Conservation (phyloP, 2,888 invertebrate genomes). For the Apeira syringaria region DNA sequence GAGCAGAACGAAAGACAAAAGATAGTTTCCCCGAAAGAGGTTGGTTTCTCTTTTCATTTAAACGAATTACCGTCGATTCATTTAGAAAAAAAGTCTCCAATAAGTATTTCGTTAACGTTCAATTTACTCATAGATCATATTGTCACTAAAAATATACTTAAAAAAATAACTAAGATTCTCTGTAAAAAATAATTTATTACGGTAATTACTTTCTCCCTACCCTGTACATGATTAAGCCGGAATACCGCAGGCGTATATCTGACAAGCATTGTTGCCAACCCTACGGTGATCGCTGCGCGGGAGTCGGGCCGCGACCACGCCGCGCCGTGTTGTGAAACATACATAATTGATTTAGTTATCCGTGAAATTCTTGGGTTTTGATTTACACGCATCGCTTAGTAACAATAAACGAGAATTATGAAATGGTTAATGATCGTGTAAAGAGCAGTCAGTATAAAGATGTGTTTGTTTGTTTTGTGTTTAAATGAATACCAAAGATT, state of each 20-base stretch:
- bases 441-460: slow-evolving; percentile 8
- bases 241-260: slow-evolving; percentile 78
- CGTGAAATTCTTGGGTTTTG: slow-evolving; percentile 66
- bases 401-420: slow-evolving; percentile 39
- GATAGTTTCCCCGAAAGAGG: no score
- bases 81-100: no score
- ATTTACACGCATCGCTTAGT: slow-evolving; percentile 52
- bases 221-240: slow-evolving; percentile 61
- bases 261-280: slow-evolving; percentile 69
- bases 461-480: slow-evolving; percentile 4
- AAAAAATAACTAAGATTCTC: no score
- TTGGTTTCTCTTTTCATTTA: no score
- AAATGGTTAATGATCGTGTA: slow-evolving; percentile 15
- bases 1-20: no score
- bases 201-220: no score
- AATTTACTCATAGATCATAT: no score
- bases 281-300: slow-evolving; percentile 48
- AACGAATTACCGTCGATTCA: no score
- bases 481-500: no score
- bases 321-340: slow-evolving; percentile 54
- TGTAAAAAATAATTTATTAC: no score
- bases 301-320: slow-evolving; percentile 42
- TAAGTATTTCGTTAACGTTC: no score
- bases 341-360: slow-evolving; percentile 75
- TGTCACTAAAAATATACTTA: no score